These are phyloP conservation scores for Micrastur ruficollis DNA, from an alignment of 2,797 vertebrate species.

Conservation along the genomic window DNA sequence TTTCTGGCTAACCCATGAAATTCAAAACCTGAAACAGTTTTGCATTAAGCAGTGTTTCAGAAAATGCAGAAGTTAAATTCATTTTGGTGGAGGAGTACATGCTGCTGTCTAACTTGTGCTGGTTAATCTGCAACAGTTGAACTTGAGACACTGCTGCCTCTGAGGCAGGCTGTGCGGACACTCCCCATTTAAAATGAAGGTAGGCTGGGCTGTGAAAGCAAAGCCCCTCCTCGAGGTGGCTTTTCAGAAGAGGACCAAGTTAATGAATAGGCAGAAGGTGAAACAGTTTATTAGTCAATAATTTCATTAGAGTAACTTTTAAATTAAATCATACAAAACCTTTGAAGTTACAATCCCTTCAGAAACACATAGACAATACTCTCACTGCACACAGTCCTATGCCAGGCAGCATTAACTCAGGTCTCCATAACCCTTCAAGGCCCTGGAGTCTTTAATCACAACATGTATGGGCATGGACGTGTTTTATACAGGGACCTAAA, in stretches of 20 bases:
- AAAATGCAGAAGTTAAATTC: not conserved
- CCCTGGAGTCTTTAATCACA: not conserved
- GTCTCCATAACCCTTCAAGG: not conserved
- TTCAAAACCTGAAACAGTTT: not conserved
- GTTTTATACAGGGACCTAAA: not conserved
- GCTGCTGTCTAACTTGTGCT: not conserved
- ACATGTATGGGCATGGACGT: not conserved
- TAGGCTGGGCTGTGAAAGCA: not conserved
- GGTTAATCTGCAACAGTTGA: not conserved
- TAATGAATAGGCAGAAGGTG: not conserved
- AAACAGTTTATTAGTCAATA: not conserved
- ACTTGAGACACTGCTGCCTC: not conserved
- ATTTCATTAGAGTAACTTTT: not conserved
- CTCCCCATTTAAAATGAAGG: not conserved
- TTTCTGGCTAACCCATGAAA: not conserved
- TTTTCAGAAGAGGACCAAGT: not conserved
- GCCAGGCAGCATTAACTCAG: not conserved
- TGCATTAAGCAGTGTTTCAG: not conserved
- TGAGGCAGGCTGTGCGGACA: not conserved
- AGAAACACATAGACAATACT: not conserved
- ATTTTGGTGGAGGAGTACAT: not conserved
- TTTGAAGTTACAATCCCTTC: slow-evolving; percentile 11
- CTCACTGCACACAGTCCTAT: not conserved
- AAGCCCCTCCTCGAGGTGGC: not conserved
- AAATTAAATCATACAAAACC: not conserved